phyloP scores from a whole-genome alignment of 92 coral and sea anemone species.

The Zoanthus gigantus region DNA sequence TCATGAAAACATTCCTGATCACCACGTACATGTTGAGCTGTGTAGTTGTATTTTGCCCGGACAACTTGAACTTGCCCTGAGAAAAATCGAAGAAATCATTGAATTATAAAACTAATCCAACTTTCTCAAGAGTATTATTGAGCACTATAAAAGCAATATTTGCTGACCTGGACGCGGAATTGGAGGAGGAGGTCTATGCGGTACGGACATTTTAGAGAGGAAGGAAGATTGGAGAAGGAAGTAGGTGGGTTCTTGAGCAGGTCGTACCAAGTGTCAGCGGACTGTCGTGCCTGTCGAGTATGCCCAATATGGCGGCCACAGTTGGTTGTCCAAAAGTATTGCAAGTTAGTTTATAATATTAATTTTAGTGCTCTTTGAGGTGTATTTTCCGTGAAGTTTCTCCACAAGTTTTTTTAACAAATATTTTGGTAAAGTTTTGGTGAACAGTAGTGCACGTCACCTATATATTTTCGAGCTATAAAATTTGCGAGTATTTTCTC shows the following conservation, averaged over 20 bases:
- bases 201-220: slow-evolving; percentile 76
- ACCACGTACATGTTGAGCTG: slow-evolving; percentile 85
- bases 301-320: not conserved
- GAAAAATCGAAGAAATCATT: slow-evolving; percentile 10
- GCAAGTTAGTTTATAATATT: not conserved
- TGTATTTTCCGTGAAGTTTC: not conserved
- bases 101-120: not conserved
- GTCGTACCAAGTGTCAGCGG: slow-evolving; percentile 12
- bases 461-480: too few relatives aligned
- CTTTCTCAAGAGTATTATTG: slow-evolving; percentile 1
- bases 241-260: slow-evolving; percentile 46
- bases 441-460: too few relatives aligned
- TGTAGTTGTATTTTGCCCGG: slow-evolving; percentile 90
- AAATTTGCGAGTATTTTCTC: too few relatives aligned
- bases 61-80: slow-evolving; percentile 96
- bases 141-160: slow-evolving; percentile 5
- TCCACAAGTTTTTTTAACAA: not conserved
- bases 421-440: not conserved
- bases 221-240: not conserved
- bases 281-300: not conserved
- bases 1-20: not conserved
- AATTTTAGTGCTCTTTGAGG: not conserved
- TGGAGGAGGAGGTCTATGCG: slow-evolving; percentile 97
- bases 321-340: not conserved
- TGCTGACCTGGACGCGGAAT: slow-evolving; percentile 92